Percentiles rank a stretch among this genome's conserved stretches.
phyloP scores from a whole-genome alignment of 2,888 invertebrate species.

The Megastigmus dorsalis region DNA sequence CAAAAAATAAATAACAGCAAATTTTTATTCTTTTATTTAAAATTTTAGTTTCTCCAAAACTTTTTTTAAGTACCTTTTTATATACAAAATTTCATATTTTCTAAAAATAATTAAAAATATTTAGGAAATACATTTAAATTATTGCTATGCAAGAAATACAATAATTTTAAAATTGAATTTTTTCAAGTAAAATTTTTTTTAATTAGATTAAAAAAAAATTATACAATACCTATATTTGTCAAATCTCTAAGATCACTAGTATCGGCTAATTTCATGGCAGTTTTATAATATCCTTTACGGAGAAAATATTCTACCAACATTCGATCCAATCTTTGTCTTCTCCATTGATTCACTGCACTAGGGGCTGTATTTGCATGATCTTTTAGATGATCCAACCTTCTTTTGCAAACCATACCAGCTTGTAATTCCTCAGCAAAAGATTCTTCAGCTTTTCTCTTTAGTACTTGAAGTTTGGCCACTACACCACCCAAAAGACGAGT shows the following conservation, averaged over 20 bases:
- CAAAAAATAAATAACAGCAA: too few relatives aligned
- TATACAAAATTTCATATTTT: constrained; percentile 1
- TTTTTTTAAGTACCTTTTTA: not conserved
- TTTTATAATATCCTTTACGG: constrained; percentile 95
- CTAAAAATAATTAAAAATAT: not conserved
- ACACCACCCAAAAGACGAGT: constrained; percentile 89
- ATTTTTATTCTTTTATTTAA: too few relatives aligned
- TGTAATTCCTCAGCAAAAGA: constrained; percentile 93
- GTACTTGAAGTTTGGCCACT: constrained; percentile 89
- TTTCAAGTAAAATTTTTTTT: not conserved
- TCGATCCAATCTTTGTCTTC: constrained; percentile 90
- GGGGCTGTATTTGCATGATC: constrained; percentile 79
- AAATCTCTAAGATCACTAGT: constrained; percentile 88
- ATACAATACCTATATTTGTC: constrained; percentile 87
- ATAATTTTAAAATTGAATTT: not conserved
- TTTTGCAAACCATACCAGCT: constrained; percentile 92
- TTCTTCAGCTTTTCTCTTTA: constrained; percentile 96
- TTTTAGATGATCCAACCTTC: constrained; percentile 93
- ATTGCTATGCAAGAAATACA: too few relatives aligned
- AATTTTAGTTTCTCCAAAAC: not conserved
- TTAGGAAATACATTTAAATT: not conserved
- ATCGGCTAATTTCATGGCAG: constrained; percentile 91
- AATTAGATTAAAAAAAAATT: not conserved
- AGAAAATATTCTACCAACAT: constrained; percentile 98
- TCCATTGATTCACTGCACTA: constrained; percentile 84